Percentiles rank a stretch among this genome's conserved stretches.
Evolutionary conservation across 2,113 vertebrate species (phyloP).

Genomic region (Puma concolor): DNA sequence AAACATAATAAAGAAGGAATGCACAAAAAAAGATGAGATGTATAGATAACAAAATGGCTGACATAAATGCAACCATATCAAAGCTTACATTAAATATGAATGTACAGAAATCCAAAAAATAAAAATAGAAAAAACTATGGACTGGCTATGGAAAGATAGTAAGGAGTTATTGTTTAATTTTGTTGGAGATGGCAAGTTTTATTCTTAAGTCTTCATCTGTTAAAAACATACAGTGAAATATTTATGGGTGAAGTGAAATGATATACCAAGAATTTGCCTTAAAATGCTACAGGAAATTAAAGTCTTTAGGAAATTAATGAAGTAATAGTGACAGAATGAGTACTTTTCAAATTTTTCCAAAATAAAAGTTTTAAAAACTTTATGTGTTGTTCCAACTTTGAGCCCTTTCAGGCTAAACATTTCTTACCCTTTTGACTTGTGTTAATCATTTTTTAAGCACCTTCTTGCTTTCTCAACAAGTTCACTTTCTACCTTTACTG

Average conservation of each 20-base stretch:
- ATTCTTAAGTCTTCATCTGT: constrained; percentile 25
- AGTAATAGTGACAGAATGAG: not conserved
- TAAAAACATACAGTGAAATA: not conserved
- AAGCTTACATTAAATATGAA: constrained; percentile 1
- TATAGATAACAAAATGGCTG: not conserved
- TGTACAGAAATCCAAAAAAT: not conserved
- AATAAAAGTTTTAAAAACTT: not conserved
- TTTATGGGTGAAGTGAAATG: not conserved
- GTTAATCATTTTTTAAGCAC: not conserved
- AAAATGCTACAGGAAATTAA: not conserved
- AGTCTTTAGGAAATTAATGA: not conserved
- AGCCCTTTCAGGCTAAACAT: not conserved
- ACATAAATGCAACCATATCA: not conserved
- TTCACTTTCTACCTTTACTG: not conserved
- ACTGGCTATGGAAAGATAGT: not conserved
- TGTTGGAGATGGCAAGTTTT: not conserved
- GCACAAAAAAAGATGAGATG: not conserved
- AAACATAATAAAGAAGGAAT: not conserved
- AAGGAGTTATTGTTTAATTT: constrained; percentile 14
- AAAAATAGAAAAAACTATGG: not conserved
- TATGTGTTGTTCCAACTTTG: not conserved
- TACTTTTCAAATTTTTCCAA: constrained; percentile 18
- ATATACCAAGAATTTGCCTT: not conserved
- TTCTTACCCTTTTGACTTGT: not conserved
- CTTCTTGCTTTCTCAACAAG: not conserved